A percentile compares a stretch with the other conserved stretches of the same genome.
Evolutionary conservation across 2,888 invertebrate species (phyloP).

Genomic region (Anaspis maculata): DNA sequence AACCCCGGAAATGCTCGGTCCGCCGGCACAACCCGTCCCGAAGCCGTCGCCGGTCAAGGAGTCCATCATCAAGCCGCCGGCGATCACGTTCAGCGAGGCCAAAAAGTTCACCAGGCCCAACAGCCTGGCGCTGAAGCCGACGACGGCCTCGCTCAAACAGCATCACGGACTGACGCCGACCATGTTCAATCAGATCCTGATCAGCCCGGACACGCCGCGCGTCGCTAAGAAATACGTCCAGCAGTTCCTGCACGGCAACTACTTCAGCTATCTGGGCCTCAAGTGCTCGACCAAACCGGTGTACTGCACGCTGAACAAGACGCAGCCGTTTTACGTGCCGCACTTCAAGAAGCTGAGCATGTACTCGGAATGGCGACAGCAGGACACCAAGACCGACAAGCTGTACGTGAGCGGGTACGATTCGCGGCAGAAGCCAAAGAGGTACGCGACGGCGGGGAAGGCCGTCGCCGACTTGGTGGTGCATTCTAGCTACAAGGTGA

Average conservation of each 20-base stretch:
- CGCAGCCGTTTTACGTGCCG: slow-evolving; percentile 90
- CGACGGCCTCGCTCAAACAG: slow-evolving; percentile 71
- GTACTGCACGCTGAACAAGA: slow-evolving; percentile 87
- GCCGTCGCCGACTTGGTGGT: slow-evolving; percentile 34
- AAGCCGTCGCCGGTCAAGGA: slow-evolving; percentile 6
- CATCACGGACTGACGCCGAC: slow-evolving; percentile 77
- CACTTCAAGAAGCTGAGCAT: slow-evolving; percentile 86
- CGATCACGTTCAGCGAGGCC: slow-evolving; percentile 26
- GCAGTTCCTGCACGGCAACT: slow-evolving; percentile 81
- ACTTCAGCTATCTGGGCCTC: slow-evolving; percentile 83
- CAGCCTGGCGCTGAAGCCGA: slow-evolving; percentile 75
- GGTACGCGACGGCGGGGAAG: slow-evolving; percentile 53
- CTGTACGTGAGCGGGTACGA: slow-evolving; percentile 52
- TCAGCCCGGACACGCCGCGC: slow-evolving; percentile 86
- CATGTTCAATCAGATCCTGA: slow-evolving; percentile 71
- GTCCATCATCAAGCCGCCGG: slow-evolving; percentile 5
- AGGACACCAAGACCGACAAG: slow-evolving; percentile 39
- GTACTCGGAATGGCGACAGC: slow-evolving; percentile 84
- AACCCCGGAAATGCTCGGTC: slow-evolving; percentile 12
- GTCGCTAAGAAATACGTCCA: slow-evolving; percentile 86
- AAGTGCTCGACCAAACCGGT: slow-evolving; percentile 87
- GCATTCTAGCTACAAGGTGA: slow-evolving; percentile 43
- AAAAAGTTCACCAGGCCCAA: slow-evolving; percentile 73
- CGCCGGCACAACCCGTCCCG: slow-evolving; percentile 1
- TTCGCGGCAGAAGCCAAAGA: slow-evolving; percentile 63